Evolutionary conservation across 2,113 vertebrate species (phyloP), one percentile per base, ranked within the genome.

Genomic region (Odocoileus virginianus): DNA sequence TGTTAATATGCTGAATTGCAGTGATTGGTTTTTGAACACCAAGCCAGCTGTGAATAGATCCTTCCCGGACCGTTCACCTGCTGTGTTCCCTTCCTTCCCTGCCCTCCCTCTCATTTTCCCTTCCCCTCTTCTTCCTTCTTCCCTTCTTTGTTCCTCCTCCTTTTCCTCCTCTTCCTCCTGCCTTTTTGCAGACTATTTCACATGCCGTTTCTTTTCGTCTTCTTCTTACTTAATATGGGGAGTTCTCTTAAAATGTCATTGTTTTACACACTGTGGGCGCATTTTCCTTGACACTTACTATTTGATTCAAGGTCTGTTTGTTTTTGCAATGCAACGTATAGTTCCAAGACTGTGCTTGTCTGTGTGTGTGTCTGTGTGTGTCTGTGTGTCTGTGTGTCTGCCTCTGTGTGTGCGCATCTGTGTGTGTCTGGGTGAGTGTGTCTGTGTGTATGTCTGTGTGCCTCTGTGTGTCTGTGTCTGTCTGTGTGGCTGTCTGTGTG

Each of bases 401-500:
- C 5, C 14, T 17, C 1, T 13, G 58, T 60, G 27, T 28, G 12
- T 60, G n/a, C n/a, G n/a, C n/a, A n/a, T n/a, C 23, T 2, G 23
- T 28, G 25, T 28, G 10, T 28, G 9, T 60, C 6, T 14, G 11
- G 14, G 13, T 2, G 0, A 6, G 2, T 30, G 2, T 57, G 9
- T 45, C 43, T 45, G 43, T 45, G 43, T 45, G 6, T 23, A 6
- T 3, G 21, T 21, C 57, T 58, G 57, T 58, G 57, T 58, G 25
- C 0, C 23, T 25, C 12, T 61, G 40, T 54, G 10, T 12, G 8
- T 43, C 57, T 64, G 5, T 58, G 21, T n/a, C n/a, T 58, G 57
- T 6, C 0, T 28, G 23, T 25, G 11, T 0, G 25, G 11, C 57
- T 11, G 0, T 57, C 8, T 57, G 28, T 64, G 5, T 1, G 0